Conservation (phyloP, 2,888 invertebrate genomes). For the Cerceris rybyensis region DNA sequence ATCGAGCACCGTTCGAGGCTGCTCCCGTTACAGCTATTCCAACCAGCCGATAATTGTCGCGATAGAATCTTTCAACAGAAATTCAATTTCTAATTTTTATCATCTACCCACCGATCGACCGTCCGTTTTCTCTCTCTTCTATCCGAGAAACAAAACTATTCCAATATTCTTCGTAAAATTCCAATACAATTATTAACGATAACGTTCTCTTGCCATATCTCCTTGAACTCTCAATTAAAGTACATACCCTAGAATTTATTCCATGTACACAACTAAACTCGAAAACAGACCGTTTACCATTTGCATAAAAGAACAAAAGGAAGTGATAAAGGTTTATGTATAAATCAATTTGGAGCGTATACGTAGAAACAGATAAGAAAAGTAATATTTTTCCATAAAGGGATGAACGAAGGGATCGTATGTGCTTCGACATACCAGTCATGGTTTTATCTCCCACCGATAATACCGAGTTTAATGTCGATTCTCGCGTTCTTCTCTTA, state of each 20-base stretch:
- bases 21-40: constrained; percentile 13
- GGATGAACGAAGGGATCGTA: constrained; percentile 16
- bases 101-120: neutral
- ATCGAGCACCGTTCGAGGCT: neutral
- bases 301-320: neutral
- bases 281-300: neutral
- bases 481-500: constrained; percentile 48
- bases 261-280: neutral
- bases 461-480: constrained; percentile 53
- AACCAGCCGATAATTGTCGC: constrained; percentile 28
- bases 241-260: neutral
- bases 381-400: constrained; percentile 28
- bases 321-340: constrained; percentile 12
- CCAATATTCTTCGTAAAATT: no score
- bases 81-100: constrained; percentile 35
- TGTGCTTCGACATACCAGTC: constrained; percentile 5
- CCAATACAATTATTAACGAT: no score
- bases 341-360: constrained; percentile 32
- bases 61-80: constrained; percentile 1
- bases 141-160: no score
- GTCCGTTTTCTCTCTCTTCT: neutral
- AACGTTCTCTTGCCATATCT: no score
- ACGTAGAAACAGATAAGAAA: constrained; percentile 13
- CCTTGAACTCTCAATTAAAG: neutral
- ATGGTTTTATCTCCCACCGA: constrained; percentile 51